Percentiles rank a stretch among this genome's conserved stretches.
Evolutionary conservation across 30 jellyfish, hydroid and myxozoan species (phyloP).

Genomic region (Catostylus mosaicus): DNA sequence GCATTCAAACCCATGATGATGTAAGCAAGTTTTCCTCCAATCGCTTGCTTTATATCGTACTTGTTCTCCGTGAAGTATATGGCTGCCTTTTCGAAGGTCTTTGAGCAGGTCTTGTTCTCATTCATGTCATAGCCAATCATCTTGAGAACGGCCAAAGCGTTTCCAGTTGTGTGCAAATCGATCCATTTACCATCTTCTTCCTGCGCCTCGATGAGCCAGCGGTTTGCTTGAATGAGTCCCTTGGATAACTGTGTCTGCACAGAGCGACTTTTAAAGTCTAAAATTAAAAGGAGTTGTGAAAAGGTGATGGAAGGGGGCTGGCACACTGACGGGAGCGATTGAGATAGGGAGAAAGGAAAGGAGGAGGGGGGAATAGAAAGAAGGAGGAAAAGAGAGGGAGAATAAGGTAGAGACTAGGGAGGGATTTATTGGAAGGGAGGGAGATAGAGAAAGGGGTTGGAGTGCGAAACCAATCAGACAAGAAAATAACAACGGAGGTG

Average conservation of each 20-base stretch:
- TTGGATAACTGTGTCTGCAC: conserved; percentile 8
- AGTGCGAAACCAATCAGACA: no score
- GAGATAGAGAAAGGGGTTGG: no score
- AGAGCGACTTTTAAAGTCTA: conserved; percentile 27
- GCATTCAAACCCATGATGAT: conserved; percentile 57
- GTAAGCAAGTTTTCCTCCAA: conserved; percentile 47
- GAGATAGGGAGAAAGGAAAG: no score
- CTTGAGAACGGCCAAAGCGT: conserved; percentile 27
- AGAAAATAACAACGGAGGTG: no score
- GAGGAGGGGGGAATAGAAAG: no score
- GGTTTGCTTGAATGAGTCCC: conserved; percentile 24
- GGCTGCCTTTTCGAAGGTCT: conserved; percentile 33
- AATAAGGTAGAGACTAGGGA: no score
- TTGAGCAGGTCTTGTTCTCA: conserved; percentile 17
- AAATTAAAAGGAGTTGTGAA: neutral
- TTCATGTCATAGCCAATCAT: conserved; percentile 30
- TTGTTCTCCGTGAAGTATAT: neutral
- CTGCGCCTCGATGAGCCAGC: conserved; percentile 33
- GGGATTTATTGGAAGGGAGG: no score
- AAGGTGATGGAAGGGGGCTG: no score
- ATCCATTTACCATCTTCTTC: conserved; percentile 54
- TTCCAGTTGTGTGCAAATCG: conserved; percentile 38
- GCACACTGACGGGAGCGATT: no score
- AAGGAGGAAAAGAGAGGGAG: no score
- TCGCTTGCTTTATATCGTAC: neutral